These are phyloP conservation scores for Coecobrya sp. DNA, from an alignment of 2,888 invertebrate species.

Conservation along the genomic window DNA sequence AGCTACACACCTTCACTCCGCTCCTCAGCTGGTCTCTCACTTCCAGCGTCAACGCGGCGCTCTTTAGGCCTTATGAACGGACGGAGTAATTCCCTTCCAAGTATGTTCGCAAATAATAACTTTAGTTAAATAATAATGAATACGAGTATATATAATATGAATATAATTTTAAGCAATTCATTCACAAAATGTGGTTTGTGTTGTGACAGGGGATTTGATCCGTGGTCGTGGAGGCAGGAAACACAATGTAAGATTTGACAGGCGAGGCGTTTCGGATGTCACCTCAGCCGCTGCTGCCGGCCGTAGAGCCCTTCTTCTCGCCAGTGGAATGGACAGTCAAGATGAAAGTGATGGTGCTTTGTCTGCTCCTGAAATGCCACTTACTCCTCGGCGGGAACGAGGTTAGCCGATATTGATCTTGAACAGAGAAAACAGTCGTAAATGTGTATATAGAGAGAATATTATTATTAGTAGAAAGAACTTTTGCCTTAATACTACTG, in stretches of 20 bases:
- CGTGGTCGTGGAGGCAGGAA: conserved; percentile 87
- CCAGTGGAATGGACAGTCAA: conserved; percentile 89
- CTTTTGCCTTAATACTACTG: conserved; percentile 19
- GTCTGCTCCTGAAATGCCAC: conserved; percentile 94
- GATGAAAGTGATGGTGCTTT: conserved; percentile 94
- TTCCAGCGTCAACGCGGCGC: conserved; percentile 90
- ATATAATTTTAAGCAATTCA: too few relatives aligned
- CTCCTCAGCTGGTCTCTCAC: conserved; percentile 90
- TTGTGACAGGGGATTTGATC: conserved; percentile 87
- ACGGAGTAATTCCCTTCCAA: conserved; percentile 88
- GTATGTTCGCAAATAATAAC: neutral
- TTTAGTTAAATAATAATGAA: neutral
- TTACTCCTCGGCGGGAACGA: conserved; percentile 90
- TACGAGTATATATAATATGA: neutral
- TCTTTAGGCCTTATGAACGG: conserved; percentile 87
- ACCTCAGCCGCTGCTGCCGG: conserved; percentile 87
- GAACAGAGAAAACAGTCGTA: conserved; percentile 25
- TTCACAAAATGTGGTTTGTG: neutral
- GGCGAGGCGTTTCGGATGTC: conserved; percentile 85
- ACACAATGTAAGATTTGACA: conserved; percentile 87
- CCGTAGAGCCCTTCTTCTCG: conserved; percentile 89
- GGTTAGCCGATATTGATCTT: conserved; percentile 88
- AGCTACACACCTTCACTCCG: conserved; percentile 85
- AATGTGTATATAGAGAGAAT: conserved; percentile 16
- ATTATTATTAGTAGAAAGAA: conserved; percentile 32